Evolutionary conservation across 1,140 invertebrate species (phyloP).

Genomic region (Vanessa tameamea): DNA sequence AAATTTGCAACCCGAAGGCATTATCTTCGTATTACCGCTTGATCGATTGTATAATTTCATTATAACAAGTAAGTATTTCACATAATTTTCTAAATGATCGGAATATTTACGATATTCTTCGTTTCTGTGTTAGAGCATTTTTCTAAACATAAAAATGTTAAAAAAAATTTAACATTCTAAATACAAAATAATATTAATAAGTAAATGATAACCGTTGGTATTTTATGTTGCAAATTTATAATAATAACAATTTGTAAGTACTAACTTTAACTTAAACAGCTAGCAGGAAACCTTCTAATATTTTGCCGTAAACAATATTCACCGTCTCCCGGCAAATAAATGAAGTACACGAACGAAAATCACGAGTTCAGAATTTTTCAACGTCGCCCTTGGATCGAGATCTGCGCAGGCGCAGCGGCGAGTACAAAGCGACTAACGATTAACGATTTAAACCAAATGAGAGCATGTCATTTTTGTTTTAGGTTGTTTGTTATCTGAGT

Average conservation of each 20-base stretch:
- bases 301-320: conserved; percentile 68
- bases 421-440: conserved; percentile 66
- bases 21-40: conserved; percentile 69
- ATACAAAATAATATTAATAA: too few relatives aligned
- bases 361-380: conserved; percentile 76
- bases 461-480: conserved; percentile 63
- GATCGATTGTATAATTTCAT: conserved; percentile 76
- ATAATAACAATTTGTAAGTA: conserved; percentile 36
- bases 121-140: too few relatives aligned
- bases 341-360: conserved; percentile 74
- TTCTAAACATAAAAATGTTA: too few relatives aligned
- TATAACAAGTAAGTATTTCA: conserved; percentile 62
- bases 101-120: conserved; percentile 9
- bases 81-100: conserved; percentile 43
- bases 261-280: conserved; percentile 36
- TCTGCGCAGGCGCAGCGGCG: conserved; percentile 57
- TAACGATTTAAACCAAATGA: conserved; percentile 69
- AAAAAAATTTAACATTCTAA: too few relatives aligned
- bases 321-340: conserved; percentile 65
- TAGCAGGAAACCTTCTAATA: conserved; percentile 42
- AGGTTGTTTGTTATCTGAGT: conserved; percentile 45
- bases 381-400: conserved; percentile 66
- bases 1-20: conserved; percentile 70
- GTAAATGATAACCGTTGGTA: background rate
- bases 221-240: conserved; percentile 22